A percentile compares a stretch with the other conserved stretches of the same genome.
Evolutionary conservation across 2,888 invertebrate species (phyloP).

Genomic region (Endomychus coccineus): DNA sequence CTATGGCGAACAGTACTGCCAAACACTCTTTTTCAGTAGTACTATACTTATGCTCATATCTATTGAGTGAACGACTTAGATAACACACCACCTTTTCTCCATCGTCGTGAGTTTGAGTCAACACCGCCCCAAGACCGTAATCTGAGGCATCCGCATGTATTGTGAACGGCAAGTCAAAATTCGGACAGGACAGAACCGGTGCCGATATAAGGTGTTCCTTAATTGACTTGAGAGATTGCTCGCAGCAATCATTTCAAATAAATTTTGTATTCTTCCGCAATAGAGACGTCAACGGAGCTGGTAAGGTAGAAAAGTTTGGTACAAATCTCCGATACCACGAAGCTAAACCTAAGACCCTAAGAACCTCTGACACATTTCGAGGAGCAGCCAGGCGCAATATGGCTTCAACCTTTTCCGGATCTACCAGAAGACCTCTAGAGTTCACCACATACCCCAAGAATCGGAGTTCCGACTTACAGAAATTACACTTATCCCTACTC

Average conservation of each 20-base stretch:
- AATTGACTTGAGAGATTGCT: too few relatives aligned
- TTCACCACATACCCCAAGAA: constrained; percentile 32
- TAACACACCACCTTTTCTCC: constrained; percentile 26
- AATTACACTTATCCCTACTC: constrained; percentile 25
- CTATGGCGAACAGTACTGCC: constrained; percentile 24
- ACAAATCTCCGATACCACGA: constrained; percentile 19
- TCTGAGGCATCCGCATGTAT: constrained; percentile 27
- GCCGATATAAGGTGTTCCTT: constrained; percentile 24
- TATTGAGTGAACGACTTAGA: constrained; percentile 23
- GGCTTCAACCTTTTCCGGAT: constrained; percentile 20
- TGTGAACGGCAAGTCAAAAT: constrained; percentile 24
- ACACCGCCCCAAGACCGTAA: constrained; percentile 22
- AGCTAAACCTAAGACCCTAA: constrained; percentile 18
- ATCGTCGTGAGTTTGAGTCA: constrained; percentile 21
- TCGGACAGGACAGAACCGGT: constrained; percentile 23
- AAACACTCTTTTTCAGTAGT: constrained; percentile 27
- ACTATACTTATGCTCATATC: constrained; percentile 25
- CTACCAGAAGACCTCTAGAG: constrained; percentile 21
- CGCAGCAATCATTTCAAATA: too few relatives aligned
- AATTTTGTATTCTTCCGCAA: too few relatives aligned
- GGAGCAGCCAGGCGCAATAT: constrained; percentile 18
- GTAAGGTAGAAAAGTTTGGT: constrained; percentile 11
- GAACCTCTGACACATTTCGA: constrained; percentile 14
- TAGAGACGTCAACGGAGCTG: too few relatives aligned
- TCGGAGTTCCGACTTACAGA: constrained; percentile 21